Evolutionary conservation across 2,797 vertebrate genomes (phyloP).

Genomic region (Acrocephalus scirpaceus): DNA sequence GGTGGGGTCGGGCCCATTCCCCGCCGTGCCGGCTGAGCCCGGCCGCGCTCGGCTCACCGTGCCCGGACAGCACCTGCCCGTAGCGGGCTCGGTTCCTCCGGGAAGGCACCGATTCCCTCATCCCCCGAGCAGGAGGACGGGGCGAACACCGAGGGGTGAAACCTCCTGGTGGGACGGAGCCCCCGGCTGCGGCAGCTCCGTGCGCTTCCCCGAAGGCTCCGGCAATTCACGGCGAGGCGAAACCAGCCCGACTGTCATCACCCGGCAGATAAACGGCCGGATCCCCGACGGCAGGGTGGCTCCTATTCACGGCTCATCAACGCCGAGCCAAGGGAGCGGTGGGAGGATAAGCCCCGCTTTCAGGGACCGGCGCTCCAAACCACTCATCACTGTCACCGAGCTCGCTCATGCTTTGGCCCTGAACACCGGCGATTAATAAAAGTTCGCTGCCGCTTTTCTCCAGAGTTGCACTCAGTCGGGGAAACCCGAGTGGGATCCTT

Average conservation of each 20-base stretch:
- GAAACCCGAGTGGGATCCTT: not conserved
- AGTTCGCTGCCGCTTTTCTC: constrained; percentile 33
- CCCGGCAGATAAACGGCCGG: constrained; percentile 78
- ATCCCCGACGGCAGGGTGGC: constrained; percentile 72
- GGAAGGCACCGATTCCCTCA: not conserved
- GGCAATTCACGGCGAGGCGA: constrained; percentile 73
- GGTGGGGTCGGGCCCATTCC: not conserved
- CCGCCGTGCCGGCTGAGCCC: not conserved
- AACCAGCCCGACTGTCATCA: constrained; percentile 70
- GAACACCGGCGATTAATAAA: constrained; percentile 59
- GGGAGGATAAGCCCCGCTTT: constrained; percentile 71
- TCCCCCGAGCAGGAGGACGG: not conserved
- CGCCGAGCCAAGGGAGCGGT: constrained; percentile 18
- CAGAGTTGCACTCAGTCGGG: not conserved
- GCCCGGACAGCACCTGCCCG: not conserved
- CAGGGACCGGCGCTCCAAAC: constrained; percentile 62
- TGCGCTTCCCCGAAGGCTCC: constrained; percentile 37
- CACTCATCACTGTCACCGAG: constrained; percentile 65
- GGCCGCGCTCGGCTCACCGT: not conserved
- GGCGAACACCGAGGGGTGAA: not conserved
- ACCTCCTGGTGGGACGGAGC: not conserved
- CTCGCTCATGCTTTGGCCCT: constrained; percentile 41
- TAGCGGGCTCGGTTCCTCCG: not conserved
- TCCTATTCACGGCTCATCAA: constrained; percentile 74
- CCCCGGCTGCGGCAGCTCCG: not conserved